Percentiles rank a stretch among this genome's conserved stretches.
Conservation (phyloP, 2,113 vertebrate species). For the Dasyprocta punctata region DNA sequence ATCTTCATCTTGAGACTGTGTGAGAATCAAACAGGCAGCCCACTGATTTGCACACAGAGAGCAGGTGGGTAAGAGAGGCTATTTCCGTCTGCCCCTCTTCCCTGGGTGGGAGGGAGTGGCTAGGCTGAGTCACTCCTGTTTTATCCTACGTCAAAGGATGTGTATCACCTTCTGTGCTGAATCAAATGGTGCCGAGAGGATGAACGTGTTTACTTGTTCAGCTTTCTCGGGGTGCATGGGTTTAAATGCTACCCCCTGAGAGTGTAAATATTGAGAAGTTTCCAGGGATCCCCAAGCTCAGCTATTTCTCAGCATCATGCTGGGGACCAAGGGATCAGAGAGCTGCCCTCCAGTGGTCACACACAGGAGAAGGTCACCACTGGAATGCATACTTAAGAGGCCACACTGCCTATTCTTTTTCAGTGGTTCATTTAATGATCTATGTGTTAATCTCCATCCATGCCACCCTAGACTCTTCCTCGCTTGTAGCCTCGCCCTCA, state of each 20-base stretch:
- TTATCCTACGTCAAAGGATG: neutral
- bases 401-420: neutral
- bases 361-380: neutral
- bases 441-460: neutral
- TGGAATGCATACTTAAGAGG: neutral
- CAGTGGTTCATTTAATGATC: neutral
- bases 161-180: neutral
- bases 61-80: neutral
- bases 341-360: neutral
- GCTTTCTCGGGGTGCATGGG: neutral
- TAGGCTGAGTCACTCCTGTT: neutral
- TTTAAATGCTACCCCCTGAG: neutral
- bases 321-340: neutral
- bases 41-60: rapidly evolving
- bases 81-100: neutral
- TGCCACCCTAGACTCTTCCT: neutral
- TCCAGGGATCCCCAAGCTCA: neutral
- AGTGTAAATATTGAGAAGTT: neutral
- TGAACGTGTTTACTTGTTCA: neutral
- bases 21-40: neutral
- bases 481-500: neutral
- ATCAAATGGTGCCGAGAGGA: neutral
- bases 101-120: neutral
- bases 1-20: too few species aligned
- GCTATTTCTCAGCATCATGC: neutral